Conservation (phyloP, 1,140 invertebrate species). For the Cryptotermes secundus region DNA sequence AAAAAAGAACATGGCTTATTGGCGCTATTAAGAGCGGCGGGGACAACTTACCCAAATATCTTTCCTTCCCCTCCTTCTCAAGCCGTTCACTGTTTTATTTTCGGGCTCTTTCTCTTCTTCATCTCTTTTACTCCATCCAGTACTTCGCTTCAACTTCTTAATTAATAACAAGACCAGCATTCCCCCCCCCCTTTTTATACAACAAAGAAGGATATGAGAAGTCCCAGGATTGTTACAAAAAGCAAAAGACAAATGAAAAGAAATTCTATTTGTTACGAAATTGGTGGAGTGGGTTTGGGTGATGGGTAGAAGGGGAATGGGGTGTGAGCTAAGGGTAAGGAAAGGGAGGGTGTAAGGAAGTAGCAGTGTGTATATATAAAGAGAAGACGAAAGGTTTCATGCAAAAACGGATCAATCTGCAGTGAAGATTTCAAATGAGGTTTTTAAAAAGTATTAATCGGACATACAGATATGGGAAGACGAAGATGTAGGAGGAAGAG, state of each 20-base stretch:
- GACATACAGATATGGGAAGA: no score
- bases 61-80: no score
- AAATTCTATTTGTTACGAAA: conserved; percentile 11
- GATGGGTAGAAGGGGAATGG: no score
- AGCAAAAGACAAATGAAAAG: conserved; percentile 2
- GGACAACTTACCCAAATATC: no score
- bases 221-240: not conserved
- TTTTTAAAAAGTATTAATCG: no score
- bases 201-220: not conserved
- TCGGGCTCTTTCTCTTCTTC: not conserved
- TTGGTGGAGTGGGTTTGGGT: not conserved
- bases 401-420: not conserved
- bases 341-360: not conserved
- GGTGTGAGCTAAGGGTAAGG: not conserved
- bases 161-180: not conserved
- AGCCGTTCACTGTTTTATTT: not conserved
- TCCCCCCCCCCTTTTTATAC: not conserved
- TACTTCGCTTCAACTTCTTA: not conserved
- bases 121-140: no score
- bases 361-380: conserved; percentile 17
- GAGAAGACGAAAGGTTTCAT: not conserved
- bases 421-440: no score
- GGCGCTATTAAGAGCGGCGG: no score
- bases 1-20: no score
- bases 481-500: no score